phyloP scores from a whole-genome alignment of 2,113 vertebrate species.

The Archilochus colubris region DNA sequence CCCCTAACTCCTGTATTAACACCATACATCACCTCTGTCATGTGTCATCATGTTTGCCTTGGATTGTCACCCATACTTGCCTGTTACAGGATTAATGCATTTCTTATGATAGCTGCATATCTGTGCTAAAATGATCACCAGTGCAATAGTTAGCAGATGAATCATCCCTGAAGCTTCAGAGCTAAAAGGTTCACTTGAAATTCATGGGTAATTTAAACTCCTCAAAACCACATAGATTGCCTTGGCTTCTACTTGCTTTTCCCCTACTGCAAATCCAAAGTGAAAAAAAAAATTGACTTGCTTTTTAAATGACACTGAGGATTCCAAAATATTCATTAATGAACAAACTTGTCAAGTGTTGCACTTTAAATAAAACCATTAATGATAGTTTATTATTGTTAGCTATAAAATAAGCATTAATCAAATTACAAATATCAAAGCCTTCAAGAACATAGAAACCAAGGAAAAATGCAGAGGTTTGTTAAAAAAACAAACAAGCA shows the following conservation, averaged over 20 bases:
- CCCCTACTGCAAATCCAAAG: not conserved
- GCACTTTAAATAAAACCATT: not conserved
- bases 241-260: fast-evolving
- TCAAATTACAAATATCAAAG: not conserved
- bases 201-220: not conserved
- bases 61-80: not conserved
- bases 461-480: not conserved
- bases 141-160: not conserved
- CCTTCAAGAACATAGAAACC: not conserved
- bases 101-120: not conserved
- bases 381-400: not conserved
- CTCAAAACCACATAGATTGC: not conserved
- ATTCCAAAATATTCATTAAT: not conserved
- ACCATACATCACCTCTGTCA: not conserved
- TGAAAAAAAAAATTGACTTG: not conserved
- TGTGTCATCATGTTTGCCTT: not conserved
- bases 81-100: not conserved
- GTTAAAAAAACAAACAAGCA: not conserved
- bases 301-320: not conserved
- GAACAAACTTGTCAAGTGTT: not conserved
- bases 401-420: not conserved
- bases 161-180: not conserved
- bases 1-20: not conserved
- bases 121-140: not conserved
- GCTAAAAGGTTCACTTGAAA: not conserved